These are phyloP conservation scores for Tetragonula carbonaria DNA, from an alignment of 2,888 invertebrate genomes.

Conservation along the genomic window DNA sequence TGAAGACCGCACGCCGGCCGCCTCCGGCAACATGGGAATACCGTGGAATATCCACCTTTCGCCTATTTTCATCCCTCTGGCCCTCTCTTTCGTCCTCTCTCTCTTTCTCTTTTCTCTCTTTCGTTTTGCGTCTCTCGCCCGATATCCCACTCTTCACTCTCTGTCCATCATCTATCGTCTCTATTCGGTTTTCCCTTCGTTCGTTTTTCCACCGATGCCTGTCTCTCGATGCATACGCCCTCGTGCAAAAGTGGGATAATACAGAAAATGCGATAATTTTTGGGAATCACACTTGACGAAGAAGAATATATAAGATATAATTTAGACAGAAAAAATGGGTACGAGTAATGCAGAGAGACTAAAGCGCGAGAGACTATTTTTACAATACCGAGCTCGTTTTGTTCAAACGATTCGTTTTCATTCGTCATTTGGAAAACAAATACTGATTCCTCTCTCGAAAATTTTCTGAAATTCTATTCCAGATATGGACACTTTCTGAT, in stretches of 20 bases:
- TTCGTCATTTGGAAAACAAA: too few species aligned
- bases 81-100: slow-evolving; percentile 19
- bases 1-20: slow-evolving; percentile 49
- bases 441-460: too few species aligned
- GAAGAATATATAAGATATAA: too few species aligned
- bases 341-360: too few species aligned
- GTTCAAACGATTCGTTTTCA: too few species aligned
- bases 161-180: background rate
- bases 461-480: too few species aligned
- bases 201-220: background rate
- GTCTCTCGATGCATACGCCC: background rate
- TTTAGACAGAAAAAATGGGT: too few species aligned
- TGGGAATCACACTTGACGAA: too few species aligned
- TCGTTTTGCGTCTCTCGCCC: slow-evolving; percentile 25
- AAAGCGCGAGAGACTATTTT: too few species aligned
- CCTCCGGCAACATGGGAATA: slow-evolving; percentile 60
- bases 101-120: slow-evolving; percentile 2
- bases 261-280: too few species aligned
- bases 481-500: too few species aligned
- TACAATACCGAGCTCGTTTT: too few species aligned
- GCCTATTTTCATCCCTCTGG: slow-evolving; percentile 14
- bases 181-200: slow-evolving; percentile 16
- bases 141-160: slow-evolving; percentile 1
- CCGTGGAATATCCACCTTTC: slow-evolving; percentile 48
- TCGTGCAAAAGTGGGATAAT: background rate